Evolutionary conservation across 2,113 vertebrate genomes (phyloP), one percentile per base, ranked within the genome.

Genomic region (Prochilodus magdalenae): DNA sequence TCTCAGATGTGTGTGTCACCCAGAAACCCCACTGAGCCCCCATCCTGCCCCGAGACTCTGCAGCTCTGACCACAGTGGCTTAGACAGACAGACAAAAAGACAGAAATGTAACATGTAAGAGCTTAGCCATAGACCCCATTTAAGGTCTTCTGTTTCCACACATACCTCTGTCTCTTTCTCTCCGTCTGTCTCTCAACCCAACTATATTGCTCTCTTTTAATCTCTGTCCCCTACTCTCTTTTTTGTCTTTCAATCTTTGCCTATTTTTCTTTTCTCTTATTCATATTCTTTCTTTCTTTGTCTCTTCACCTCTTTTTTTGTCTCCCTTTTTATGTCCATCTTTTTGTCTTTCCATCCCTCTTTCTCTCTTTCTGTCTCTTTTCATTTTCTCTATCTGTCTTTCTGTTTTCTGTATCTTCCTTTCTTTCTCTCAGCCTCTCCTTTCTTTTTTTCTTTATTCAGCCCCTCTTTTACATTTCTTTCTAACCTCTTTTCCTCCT

Each of bases 1-100:
- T 75, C 75, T 85, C 71, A 71, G 65, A 74, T 85, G 40, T 65
- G 29, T 57, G 60, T 86, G 77, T 80, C 80, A 82, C 80, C 60
- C 70, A 75, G 84, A 66, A 73, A 30, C 69, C 75, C 74, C 44
- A 57, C 74, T 78, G 79, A 29, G 75, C 26, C 67, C 51, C 69
- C n/a, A 16, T 47, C 47, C 53, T 59, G 59, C 73, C 76, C 59
- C 77, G 26, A 8, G 33, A 79, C 69, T 40, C 20, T 55, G 44
- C 51, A 65, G 66, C 73, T 81, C 60, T 81, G 74, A 69, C 83
- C 73, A 33, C 67, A 79, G 51, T 13, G 33, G 24, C 36, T 75
- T 70, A 70, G n/a, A 62, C 44, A 33, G 51, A 67, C 20, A 24
- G 44, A 15, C 30, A 26, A 8, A n/a, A 14, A 5, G 33, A 53